phyloP scores from a whole-genome alignment of 2,113 vertebrate genomes.

The Microtus richardsoni region DNA sequence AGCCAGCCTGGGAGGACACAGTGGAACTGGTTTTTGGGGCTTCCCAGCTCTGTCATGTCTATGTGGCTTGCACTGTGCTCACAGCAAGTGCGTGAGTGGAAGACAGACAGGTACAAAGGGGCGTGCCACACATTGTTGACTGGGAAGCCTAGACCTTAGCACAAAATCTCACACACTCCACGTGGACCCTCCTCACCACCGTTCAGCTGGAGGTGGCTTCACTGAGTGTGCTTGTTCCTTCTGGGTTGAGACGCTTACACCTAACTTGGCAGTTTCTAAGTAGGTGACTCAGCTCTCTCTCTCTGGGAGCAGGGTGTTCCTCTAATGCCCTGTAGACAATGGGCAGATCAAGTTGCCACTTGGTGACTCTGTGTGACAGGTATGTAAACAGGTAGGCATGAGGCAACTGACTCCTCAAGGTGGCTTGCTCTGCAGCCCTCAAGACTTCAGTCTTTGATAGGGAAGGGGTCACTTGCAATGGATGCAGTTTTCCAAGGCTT shows the following conservation, averaged over 20 bases:
- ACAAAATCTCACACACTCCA: fast-evolving
- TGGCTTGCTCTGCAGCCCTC: background rate
- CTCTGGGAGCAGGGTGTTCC: background rate
- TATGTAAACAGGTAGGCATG: fast-evolving
- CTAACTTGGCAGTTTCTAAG: background rate
- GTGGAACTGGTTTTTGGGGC: too few species aligned
- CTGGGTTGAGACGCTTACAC: background rate
- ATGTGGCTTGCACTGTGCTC: background rate
- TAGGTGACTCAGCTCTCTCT: background rate
- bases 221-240: background rate
- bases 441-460: background rate
- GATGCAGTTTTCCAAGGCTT: background rate
- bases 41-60: background rate
- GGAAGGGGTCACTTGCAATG: background rate
- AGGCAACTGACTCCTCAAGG: background rate
- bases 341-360: background rate
- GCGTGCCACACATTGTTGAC: fast-evolving
- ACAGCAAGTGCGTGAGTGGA: fast-evolving
- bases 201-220: background rate
- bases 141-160: background rate
- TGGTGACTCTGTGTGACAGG: too few species aligned
- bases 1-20: fast-evolving
- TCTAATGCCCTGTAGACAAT: background rate
- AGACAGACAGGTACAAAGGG: background rate
- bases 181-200: fast-evolving